Percentiles rank a stretch among this genome's conserved stretches.
Evolutionary conservation across 2,797 vertebrate genomes (phyloP).

Genomic region (Chlorospingus flavigularis): DNA sequence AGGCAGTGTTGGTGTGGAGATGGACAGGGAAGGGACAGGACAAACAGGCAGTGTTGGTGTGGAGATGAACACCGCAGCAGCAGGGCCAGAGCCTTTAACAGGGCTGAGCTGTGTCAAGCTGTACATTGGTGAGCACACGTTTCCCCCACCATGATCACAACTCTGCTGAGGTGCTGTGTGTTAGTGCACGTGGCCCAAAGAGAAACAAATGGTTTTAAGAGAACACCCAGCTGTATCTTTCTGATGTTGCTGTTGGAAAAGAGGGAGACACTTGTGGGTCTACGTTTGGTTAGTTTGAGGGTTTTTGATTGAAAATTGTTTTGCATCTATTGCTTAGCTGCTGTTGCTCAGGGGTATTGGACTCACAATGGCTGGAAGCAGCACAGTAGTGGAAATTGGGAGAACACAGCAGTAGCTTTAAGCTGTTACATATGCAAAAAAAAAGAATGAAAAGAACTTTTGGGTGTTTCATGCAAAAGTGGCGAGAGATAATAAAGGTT

Average conservation of each 20-base stretch:
- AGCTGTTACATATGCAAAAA: neutral
- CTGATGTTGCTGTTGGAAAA: neutral
- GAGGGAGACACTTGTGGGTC: neutral
- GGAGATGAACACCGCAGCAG: neutral
- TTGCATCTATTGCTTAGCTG: neutral
- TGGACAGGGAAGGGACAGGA: too few relatives aligned
- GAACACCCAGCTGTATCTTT: neutral
- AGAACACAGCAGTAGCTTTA: neutral
- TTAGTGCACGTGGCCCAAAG: accelerated
- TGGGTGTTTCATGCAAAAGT: accelerated
- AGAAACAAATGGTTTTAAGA: neutral
- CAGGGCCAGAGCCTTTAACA: neutral
- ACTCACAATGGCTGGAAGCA: neutral
- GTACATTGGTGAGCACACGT: accelerated
- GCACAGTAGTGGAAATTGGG: neutral
- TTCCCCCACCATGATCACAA: accelerated
- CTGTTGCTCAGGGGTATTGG: neutral
- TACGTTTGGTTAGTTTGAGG: neutral
- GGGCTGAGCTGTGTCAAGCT: neutral
- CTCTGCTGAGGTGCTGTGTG: neutral
- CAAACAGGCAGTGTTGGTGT: neutral
- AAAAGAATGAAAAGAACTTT: neutral
- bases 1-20: neutral
- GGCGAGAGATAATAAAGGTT: neutral
- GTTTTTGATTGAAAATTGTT: neutral